phyloP scores from a whole-genome alignment of 2,797 vertebrate genomes.

The Peromyscus nudipes region DNA sequence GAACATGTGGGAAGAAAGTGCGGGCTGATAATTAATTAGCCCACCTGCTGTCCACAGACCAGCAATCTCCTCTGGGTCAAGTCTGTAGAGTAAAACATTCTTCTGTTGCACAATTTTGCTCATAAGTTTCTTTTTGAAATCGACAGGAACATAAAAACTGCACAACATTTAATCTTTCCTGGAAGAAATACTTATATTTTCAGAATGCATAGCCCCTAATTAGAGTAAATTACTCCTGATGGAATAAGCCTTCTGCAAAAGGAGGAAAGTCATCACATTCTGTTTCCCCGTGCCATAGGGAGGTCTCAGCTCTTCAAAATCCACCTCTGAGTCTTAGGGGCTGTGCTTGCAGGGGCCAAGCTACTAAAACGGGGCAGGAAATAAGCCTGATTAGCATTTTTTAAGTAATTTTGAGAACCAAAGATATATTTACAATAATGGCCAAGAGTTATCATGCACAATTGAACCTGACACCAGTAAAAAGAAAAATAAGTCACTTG shows the following conservation, averaged over 20 bases:
- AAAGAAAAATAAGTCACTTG: conserved; percentile 75
- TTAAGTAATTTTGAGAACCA: conserved; percentile 82
- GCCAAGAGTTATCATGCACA: conserved; percentile 79
- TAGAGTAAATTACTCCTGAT: conserved; percentile 87
- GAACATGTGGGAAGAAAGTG: background rate
- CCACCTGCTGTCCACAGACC: background rate
- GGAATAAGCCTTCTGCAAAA: conserved; percentile 85
- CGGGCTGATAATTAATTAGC: conserved; percentile 26
- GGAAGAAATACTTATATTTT: conserved; percentile 84
- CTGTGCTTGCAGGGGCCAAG: conserved; percentile 82
- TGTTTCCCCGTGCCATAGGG: conserved; percentile 85
- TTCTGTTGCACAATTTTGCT: conserved; percentile 76
- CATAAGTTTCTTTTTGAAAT: conserved; percentile 81
- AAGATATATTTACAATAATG: conserved; percentile 84
- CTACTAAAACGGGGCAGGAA: conserved; percentile 82
- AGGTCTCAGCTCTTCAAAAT: conserved; percentile 83
- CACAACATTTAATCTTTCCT: conserved; percentile 81
- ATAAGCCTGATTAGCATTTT: conserved; percentile 86
- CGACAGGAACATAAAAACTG: conserved; percentile 74
- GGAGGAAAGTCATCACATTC: conserved; percentile 83
- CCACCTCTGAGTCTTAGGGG: conserved; percentile 84
- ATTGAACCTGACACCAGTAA: conserved; percentile 78
- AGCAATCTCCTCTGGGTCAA: background rate
- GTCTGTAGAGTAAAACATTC: background rate
- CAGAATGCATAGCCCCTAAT: conserved; percentile 85